These are phyloP conservation scores for Iguana delicatissima DNA, from an alignment of 2,797 vertebrate species.

Conservation along the genomic window DNA sequence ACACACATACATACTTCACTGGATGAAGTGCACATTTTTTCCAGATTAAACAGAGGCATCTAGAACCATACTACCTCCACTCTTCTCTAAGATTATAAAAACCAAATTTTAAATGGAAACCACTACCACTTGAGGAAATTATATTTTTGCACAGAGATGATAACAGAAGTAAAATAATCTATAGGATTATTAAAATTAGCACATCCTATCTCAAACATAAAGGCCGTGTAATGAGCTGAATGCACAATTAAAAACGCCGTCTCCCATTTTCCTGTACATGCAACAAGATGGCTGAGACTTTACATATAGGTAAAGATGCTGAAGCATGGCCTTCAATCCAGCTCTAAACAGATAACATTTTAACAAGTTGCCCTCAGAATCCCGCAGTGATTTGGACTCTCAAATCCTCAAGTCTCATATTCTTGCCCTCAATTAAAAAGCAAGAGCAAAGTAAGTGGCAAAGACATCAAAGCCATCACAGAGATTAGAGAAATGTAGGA, in stretches of 20 bases:
- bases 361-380: slow-evolving; percentile 44
- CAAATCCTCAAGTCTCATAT: slow-evolving; percentile 3
- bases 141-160: background rate
- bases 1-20: background rate
- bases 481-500: slow-evolving; percentile 45
- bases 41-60: too few species aligned
- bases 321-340: background rate
- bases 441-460: slow-evolving; percentile 28
- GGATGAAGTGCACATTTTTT: background rate
- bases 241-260: background rate
- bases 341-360: background rate
- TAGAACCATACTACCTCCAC: background rate
- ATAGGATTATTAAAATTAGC: slow-evolving; percentile 14
- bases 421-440: slow-evolving; percentile 47
- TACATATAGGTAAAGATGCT: background rate
- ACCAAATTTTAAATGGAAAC: background rate
- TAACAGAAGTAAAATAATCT: background rate
- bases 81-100: background rate
- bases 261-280: background rate
- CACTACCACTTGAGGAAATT: background rate
- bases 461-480: slow-evolving; percentile 55
- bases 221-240: background rate
- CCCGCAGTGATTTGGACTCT: slow-evolving; percentile 5
- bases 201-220: slow-evolving; percentile 16
- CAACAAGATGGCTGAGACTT: background rate